Evolutionary conservation across 1,140 invertebrate species (phyloP).

Genomic region (Riptortus pedestris): DNA sequence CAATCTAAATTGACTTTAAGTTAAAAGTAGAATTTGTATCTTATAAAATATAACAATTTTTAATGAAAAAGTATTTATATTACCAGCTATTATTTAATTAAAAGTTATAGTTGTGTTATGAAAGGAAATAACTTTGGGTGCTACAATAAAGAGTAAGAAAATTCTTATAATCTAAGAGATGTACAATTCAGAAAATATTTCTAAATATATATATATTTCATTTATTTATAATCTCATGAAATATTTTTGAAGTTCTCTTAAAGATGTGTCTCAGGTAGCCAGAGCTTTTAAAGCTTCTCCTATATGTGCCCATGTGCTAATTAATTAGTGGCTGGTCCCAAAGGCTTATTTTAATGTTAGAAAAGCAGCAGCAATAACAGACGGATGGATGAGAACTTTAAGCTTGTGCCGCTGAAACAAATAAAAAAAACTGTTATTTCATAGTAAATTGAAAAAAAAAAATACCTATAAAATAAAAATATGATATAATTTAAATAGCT

Average conservation of each 20-base stretch:
- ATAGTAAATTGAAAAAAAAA: neutral
- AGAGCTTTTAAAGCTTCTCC: conserved; percentile 7
- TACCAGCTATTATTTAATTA: too few relatives aligned
- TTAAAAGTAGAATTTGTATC: too few relatives aligned
- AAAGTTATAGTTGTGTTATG: too few relatives aligned
- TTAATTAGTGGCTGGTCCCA: conserved; percentile 24
- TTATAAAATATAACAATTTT: too few relatives aligned
- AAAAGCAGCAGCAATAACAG: conserved; percentile 22
- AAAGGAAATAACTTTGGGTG: too few relatives aligned
- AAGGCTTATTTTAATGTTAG: conserved; percentile 19
- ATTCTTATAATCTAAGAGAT: conserved; percentile 7
- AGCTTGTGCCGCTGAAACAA: conserved; percentile 21
- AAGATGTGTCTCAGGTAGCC: neutral
- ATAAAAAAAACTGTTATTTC: neutral
- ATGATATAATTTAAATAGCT: too few relatives aligned
- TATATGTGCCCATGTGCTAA: conserved; percentile 24
- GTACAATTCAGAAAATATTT: conserved; percentile 15
- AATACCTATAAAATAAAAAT: too few relatives aligned
- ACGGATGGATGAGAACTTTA: conserved; percentile 13
- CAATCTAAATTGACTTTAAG: too few relatives aligned
- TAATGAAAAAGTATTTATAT: too few relatives aligned
- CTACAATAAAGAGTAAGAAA: conserved; percentile 8
- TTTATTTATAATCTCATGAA: conserved; percentile 10
- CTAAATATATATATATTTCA: conserved; percentile 18
- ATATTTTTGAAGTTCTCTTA: neutral